A percentile compares a stretch with the other conserved stretches of the same genome.
Conservation (phyloP, 2,113 vertebrate species). For the Indicator maculatus region DNA sequence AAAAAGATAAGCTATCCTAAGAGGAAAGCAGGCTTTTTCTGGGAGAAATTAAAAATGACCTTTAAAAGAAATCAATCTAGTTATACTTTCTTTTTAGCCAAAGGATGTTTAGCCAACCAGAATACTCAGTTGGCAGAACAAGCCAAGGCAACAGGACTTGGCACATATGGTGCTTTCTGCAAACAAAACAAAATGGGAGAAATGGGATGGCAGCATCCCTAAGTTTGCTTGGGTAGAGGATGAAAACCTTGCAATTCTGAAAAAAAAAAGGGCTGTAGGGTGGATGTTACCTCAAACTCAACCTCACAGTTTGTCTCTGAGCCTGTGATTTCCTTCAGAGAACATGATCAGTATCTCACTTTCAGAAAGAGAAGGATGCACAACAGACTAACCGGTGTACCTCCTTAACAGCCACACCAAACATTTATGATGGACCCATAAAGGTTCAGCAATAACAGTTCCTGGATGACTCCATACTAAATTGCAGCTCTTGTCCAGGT, state of each 20-base stretch:
- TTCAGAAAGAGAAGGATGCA: not conserved
- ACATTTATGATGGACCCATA: not conserved
- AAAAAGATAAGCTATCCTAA: not conserved
- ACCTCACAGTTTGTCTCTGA: accelerated
- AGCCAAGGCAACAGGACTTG: not conserved
- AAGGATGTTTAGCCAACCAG: not conserved
- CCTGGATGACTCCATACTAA: not conserved
- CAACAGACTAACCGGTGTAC: not conserved
- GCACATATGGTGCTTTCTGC: not conserved
- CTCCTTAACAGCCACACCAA: not conserved
- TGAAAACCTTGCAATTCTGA: not conserved
- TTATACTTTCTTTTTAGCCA: not conserved
- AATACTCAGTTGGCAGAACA: not conserved
- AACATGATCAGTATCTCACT: not conserved
- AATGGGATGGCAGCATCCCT: not conserved
- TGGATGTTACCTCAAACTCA: not conserved
- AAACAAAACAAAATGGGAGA: not conserved
- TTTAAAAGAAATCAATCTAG: not conserved
- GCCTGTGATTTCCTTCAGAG: not conserved
- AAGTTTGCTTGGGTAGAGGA: not conserved
- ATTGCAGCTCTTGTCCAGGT: not conserved
- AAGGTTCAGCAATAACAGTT: not conserved
- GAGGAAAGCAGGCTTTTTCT: not conserved
- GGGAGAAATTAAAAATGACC: not conserved
- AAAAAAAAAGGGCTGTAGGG: not conserved